Evolutionary conservation across 2,113 vertebrate genomes (phyloP).

Genomic region (Melierax canorus): DNA sequence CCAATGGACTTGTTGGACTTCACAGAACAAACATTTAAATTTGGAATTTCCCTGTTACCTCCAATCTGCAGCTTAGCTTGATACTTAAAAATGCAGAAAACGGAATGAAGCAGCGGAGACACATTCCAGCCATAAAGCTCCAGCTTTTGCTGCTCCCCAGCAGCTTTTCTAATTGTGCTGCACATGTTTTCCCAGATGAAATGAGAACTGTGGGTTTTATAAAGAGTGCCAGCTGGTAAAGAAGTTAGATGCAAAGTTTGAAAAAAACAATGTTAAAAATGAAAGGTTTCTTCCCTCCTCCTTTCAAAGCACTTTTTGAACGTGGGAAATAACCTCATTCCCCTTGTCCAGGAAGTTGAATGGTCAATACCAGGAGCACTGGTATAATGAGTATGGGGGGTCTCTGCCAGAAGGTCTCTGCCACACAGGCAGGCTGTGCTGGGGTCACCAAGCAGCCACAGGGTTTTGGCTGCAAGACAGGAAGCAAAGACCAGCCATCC

Average conservation of each 20-base stretch:
- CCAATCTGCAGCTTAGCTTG: background rate
- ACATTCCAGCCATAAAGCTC: background rate
- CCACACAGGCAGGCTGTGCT: background rate
- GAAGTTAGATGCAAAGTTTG: background rate
- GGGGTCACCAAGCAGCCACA: background rate
- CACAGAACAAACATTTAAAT: background rate
- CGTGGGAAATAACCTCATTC: background rate
- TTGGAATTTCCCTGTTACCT: background rate
- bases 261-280: background rate
- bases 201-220: background rate
- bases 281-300: background rate
- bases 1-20: background rate
- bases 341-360: background rate
- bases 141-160: background rate
- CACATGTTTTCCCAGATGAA: conserved; percentile 19
- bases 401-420: background rate
- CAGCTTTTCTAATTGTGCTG: background rate
- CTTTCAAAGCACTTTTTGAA: background rate
- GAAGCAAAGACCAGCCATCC: background rate
- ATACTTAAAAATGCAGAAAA: background rate
- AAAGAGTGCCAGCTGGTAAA: conserved; percentile 18
- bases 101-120: background rate
- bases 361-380: background rate
- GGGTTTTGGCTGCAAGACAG: background rate
- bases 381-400: background rate